Conservation (phyloP, 2,888 invertebrate genomes). For the Erannis defoliaria region DNA sequence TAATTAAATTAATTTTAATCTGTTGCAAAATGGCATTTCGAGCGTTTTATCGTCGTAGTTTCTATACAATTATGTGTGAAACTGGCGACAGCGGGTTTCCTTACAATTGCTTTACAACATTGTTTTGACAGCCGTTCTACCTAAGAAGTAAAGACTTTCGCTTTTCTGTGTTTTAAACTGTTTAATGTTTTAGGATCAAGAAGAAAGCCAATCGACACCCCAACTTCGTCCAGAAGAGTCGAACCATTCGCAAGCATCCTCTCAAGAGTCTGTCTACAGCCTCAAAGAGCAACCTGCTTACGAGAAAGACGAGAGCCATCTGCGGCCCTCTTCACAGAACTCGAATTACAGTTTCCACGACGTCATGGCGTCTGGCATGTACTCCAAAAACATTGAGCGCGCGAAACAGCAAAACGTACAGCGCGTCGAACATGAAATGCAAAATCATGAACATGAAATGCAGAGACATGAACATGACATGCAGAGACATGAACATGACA, state of each 20-base stretch:
- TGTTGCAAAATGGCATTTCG: too few relatives aligned
- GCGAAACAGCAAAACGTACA: neutral
- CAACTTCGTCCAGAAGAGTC: constrained; percentile 56
- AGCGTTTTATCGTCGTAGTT: too few relatives aligned
- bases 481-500: neutral
- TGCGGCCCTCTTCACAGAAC: constrained; percentile 74
- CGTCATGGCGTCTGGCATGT: constrained; percentile 55
- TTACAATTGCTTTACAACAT: too few relatives aligned
- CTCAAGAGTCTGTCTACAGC: constrained; percentile 68
- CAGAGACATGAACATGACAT: constrained; percentile 33
- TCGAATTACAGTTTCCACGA: constrained; percentile 77
- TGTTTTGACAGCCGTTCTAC: too few relatives aligned
- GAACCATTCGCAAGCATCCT: constrained; percentile 66
- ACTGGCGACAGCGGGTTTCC: too few relatives aligned
- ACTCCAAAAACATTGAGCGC: constrained; percentile 17
- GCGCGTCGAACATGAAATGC: neutral
- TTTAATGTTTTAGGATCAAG: constrained; percentile 39
- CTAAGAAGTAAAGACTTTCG: too few relatives aligned
- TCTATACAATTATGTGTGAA: too few relatives aligned
- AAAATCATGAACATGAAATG: constrained; percentile 6
- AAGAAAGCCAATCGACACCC: constrained; percentile 37
- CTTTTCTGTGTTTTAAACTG: neutral
- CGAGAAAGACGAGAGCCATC: constrained; percentile 75
- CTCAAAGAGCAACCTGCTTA: constrained; percentile 48
- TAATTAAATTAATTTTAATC: too few relatives aligned